Evolutionary conservation across 1,140 invertebrate genomes (phyloP).

Genomic region (Brachionus rubens): DNA sequence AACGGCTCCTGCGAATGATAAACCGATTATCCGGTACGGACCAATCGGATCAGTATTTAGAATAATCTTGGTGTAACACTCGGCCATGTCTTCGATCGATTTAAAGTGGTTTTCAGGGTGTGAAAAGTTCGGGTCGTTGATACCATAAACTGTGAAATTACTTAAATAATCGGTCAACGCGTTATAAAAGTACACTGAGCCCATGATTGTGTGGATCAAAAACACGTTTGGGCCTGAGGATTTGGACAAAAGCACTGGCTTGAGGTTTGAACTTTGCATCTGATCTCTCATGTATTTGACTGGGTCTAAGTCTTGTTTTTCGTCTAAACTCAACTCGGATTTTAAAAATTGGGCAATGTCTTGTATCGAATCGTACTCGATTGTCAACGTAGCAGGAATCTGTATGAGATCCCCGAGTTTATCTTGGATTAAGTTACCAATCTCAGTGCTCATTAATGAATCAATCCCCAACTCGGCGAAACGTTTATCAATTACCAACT

Average conservation of each 20-base stretch:
- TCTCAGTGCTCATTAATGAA: neutral
- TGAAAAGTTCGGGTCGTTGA: neutral
- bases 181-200: neutral
- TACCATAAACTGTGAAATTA: neutral
- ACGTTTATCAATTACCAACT: neutral
- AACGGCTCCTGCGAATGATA: slow-evolving; percentile 86
- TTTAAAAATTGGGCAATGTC: neutral
- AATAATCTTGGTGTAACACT: slow-evolving; percentile 64
- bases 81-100: slow-evolving; percentile 3
- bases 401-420: neutral
- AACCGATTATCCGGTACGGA: slow-evolving; percentile 81
- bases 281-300: neutral
- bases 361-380: neutral
- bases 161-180: neutral
- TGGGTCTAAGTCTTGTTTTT: neutral
- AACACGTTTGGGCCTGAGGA: neutral
- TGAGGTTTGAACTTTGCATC: neutral
- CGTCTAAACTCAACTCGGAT: neutral
- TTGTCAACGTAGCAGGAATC: neutral
- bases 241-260: neutral
- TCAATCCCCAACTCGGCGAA: neutral
- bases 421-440: neutral
- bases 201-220: neutral
- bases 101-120: neutral
- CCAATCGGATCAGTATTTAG: slow-evolving; percentile 72